Conservation (phyloP, 2,113 vertebrate species). For the Cryptoleucopteryx plumbea region DNA sequence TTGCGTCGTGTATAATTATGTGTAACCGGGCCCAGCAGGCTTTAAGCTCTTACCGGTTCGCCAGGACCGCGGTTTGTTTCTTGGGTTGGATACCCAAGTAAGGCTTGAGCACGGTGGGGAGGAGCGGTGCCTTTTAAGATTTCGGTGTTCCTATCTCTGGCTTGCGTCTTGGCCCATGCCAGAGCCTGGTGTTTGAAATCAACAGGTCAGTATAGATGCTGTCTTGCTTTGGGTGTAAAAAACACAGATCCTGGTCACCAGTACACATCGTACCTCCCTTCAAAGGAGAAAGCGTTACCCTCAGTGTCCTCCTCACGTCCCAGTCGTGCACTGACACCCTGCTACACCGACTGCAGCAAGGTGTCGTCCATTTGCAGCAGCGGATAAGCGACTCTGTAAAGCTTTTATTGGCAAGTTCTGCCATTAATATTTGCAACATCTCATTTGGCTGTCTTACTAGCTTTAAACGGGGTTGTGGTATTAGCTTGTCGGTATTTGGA, state of each 20-base stretch:
- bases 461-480: not conserved
- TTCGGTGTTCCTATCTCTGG: fast-evolving
- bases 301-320: not conserved
- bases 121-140: not conserved
- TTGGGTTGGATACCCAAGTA: not conserved
- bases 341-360: not conserved
- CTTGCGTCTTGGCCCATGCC: not conserved
- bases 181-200: not conserved
- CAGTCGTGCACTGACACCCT: not conserved
- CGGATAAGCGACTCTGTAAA: not conserved
- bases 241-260: not conserved
- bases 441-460: not conserved
- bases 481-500: not conserved
- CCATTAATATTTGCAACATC: not conserved
- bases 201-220: not conserved
- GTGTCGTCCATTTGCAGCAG: not conserved
- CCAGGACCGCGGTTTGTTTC: not conserved
- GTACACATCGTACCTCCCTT: not conserved
- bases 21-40: not conserved
- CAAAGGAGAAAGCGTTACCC: not conserved
- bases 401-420: not conserved
- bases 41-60: not conserved
- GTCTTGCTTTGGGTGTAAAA: not conserved
- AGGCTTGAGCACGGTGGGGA: not conserved
- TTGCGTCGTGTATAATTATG: not conserved